phyloP scores from a whole-genome alignment of 2,113 vertebrate species.

The Sebastes schlegelii region DNA sequence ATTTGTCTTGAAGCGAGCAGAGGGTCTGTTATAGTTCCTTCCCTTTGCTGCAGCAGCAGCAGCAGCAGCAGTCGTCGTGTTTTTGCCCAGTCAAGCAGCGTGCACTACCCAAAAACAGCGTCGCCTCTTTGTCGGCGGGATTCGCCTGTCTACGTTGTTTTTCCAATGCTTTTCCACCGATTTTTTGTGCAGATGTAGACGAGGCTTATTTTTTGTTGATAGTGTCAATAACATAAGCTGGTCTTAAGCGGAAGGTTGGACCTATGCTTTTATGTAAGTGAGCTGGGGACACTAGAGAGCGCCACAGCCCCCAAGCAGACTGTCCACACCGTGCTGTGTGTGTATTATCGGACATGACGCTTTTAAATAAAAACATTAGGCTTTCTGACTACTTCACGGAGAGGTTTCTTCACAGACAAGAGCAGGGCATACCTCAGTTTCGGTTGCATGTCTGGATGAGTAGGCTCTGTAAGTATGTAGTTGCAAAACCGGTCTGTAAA shows the following conservation, averaged over 20 bases:
- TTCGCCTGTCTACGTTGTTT: constrained; percentile 2
- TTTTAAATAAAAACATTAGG: background rate
- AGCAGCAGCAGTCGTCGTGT: constrained; percentile 44
- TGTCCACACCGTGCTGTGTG: constrained; percentile 49
- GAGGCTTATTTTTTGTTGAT: constrained; percentile 46
- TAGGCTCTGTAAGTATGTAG: constrained; percentile 46
- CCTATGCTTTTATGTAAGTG: constrained; percentile 71
- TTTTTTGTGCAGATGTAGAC: constrained; percentile 6
- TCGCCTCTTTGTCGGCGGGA: constrained; percentile 56
- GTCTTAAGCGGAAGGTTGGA: constrained; percentile 54
- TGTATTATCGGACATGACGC: background rate
- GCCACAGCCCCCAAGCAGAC: constrained; percentile 73
- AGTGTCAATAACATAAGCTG: constrained; percentile 59
- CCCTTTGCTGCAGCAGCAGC: constrained; percentile 23
- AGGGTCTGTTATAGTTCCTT: background rate
- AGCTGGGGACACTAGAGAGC: constrained; percentile 83
- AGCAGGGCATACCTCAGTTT: constrained; percentile 38
- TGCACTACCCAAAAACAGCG: constrained; percentile 45
- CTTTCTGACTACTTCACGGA: background rate
- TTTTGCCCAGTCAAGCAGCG: constrained; percentile 30
- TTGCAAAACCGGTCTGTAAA: constrained; percentile 75
- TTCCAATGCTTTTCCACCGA: background rate
- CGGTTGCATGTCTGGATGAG: constrained; percentile 50
- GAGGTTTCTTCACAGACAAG: background rate
- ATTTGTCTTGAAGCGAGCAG: background rate